Evolutionary conservation across 2,113 vertebrate genomes (phyloP).

Genomic region (western clawed frog (Xenopus tropicalis)): DNA sequence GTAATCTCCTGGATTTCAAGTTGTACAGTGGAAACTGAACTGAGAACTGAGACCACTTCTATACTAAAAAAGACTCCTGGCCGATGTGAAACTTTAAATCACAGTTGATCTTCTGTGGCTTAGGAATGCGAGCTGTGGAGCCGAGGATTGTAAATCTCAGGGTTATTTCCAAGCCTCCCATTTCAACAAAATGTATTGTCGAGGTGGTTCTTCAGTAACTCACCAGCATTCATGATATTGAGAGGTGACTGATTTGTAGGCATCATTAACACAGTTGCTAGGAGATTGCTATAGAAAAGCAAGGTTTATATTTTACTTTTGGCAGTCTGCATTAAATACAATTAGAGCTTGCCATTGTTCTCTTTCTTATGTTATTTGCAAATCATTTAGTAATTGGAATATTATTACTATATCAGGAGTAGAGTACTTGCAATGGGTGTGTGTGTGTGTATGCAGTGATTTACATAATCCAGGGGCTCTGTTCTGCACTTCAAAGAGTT

Average conservation of each 20-base stretch:
- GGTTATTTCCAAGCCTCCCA: conserved; percentile 31
- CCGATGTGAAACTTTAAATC: conserved; percentile 34
- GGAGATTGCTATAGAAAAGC: conserved; percentile 3
- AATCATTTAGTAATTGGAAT: not conserved
- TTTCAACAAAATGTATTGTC: conserved; percentile 28
- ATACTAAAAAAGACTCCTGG: conserved; percentile 32
- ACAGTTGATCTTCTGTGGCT: conserved; percentile 33
- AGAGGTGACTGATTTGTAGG: conserved; percentile 6
- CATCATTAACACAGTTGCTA: conserved; percentile 37
- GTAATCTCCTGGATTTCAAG: conserved; percentile 32
- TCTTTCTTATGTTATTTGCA: conserved; percentile 15
- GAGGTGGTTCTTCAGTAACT: conserved; percentile 6
- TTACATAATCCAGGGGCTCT: too few species aligned
- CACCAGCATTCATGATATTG: conserved; percentile 40
- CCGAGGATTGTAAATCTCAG: conserved; percentile 30
- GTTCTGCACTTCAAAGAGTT: too few species aligned
- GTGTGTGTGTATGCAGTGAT: not conserved
- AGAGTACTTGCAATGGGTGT: not conserved
- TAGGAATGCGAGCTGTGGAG: conserved; percentile 18
- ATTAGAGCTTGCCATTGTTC: not conserved
- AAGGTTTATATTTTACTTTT: conserved; percentile 1
- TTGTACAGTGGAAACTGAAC: conserved; percentile 23
- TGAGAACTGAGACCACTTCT: conserved; percentile 23
- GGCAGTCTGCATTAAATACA: conserved; percentile 20
- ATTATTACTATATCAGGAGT: not conserved